Evolutionary conservation across 2,797 vertebrate genomes (phyloP), one percentile per base, ranked within the genome.

Genomic region (Meriones psammophilus): DNA sequence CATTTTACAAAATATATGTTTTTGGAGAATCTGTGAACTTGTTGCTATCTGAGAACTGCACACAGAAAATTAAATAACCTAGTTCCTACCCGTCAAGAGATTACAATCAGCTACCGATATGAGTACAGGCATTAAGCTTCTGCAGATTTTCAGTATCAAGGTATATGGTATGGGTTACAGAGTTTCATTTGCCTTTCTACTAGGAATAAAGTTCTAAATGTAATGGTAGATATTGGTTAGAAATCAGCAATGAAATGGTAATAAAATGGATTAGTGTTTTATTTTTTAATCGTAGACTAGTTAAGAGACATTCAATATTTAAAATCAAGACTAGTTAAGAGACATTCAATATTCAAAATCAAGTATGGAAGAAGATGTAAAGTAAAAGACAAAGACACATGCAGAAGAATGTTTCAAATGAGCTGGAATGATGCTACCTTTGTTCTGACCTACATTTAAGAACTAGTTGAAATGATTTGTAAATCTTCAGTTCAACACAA

Each of bases 31-130:
- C 54, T 28, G 26, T 96, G 89, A 96, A 95, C 81, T 94, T 88
- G 69, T 92, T 97, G 79, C 84, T 96, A 95, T 95, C 95, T 95
- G 54, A 94, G 42, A 93, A 58, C 39, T 73, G 84, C 94, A 96
- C 33, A 73, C 78, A 92, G 91, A 95, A 96, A 95, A 96, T 96
- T 89, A 97, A 97, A 94, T 71, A 94, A 69, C 78, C 69, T 78
- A 68, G 69, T 74, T 96, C 79, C 92, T 97, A 93, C 74, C 74
- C 86, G 93, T 88, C 83, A 94, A 74, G 88, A 94, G 95, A 97
- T 96, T 94, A 95, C 78, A 92, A 96, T 95, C 95, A 95, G 93
- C 87, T 95, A 91, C 79, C 69, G 80, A 97, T 94, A 95, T 28
- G 66, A 96, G 46, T 88, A 71, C 18, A 93, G 54, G 74, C 92